Evolutionary conservation across 2,888 invertebrate species (phyloP).

Genomic region (Drosophila neonasuta): DNA sequence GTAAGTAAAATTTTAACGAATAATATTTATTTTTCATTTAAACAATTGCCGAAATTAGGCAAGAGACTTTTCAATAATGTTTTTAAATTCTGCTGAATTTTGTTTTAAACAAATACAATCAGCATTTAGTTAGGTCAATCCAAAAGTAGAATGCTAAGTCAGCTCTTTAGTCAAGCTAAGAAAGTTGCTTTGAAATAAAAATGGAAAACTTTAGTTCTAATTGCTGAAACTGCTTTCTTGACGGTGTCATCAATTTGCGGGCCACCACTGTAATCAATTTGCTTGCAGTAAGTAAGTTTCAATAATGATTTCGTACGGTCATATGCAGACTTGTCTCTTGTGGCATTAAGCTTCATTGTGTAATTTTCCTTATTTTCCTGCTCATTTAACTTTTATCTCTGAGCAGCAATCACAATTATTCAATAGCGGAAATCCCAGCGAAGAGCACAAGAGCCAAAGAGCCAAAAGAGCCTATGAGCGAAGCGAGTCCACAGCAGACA

Average conservation of each 20-base stretch:
- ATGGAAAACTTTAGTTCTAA: background rate
- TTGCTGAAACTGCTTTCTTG: background rate
- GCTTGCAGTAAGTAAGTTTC: conserved; percentile 14
- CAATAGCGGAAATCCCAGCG: conserved; percentile 72
- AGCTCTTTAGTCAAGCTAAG: background rate
- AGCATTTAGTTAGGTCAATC: too few relatives aligned
- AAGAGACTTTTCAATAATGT: too few relatives aligned
- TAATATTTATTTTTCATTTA: too few relatives aligned
- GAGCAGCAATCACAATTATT: conserved; percentile 78
- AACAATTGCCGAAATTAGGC: too few relatives aligned
- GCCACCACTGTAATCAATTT: conserved; percentile 14
- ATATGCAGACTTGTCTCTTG: conserved; percentile 21
- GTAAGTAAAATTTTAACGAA: too few relatives aligned
- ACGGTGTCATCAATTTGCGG: conserved; percentile 14
- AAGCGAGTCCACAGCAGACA: conserved; percentile 16
- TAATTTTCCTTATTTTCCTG: conserved; percentile 77
- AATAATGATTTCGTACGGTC: conserved; percentile 5
- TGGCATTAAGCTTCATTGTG: conserved; percentile 49
- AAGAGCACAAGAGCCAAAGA: conserved; percentile 10
- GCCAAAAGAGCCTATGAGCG: conserved; percentile 14
- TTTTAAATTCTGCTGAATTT: background rate
- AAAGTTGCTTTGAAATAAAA: background rate
- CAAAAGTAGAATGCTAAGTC: background rate
- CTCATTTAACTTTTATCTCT: conserved; percentile 79
- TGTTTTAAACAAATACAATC: background rate